These are phyloP conservation scores for Ptychoptera contaminata DNA, from an alignment of 2,888 invertebrate genomes.

Conservation along the genomic window DNA sequence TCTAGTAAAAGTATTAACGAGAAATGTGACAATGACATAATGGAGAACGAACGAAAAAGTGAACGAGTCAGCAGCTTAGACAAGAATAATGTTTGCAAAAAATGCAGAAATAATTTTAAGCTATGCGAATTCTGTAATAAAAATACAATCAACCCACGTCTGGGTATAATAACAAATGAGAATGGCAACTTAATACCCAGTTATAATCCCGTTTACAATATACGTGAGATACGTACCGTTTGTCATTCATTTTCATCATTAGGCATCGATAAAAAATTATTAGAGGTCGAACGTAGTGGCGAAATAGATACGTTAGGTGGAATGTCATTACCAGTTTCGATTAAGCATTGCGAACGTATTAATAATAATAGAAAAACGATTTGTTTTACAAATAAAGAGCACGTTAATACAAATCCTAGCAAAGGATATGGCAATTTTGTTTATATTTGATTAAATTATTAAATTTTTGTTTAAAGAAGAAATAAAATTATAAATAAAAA, in stretches of 20 bases:
- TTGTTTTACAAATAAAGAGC: no score
- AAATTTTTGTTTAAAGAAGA: no score
- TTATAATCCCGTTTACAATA: constrained; percentile 30
- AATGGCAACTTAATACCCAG: not conserved
- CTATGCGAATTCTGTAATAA: constrained; percentile 25
- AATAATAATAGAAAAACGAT: no score
- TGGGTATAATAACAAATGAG: constrained; percentile 12
- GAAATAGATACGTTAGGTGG: not conserved
- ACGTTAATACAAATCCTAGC: no score
- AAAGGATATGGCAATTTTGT: no score
- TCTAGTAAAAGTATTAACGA: not conserved
- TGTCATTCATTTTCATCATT: constrained; percentile 29
- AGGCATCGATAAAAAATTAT: constrained; percentile 29
- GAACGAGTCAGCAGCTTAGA: not conserved
- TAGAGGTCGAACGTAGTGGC: constrained; percentile 25
- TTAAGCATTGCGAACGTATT: no score
- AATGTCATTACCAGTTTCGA: no score
- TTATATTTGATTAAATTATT: no score
- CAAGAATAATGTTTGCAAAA: constrained; percentile 14
- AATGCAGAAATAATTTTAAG: constrained; percentile 21
- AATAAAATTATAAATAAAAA: no score
- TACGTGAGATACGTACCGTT: constrained; percentile 29
- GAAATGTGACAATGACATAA: not conserved
- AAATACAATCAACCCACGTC: constrained; percentile 14
- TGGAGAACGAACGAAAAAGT: not conserved